Conservation (phyloP, 2,888 invertebrate species). For the Rhopalosiphum nymphaeae region DNA sequence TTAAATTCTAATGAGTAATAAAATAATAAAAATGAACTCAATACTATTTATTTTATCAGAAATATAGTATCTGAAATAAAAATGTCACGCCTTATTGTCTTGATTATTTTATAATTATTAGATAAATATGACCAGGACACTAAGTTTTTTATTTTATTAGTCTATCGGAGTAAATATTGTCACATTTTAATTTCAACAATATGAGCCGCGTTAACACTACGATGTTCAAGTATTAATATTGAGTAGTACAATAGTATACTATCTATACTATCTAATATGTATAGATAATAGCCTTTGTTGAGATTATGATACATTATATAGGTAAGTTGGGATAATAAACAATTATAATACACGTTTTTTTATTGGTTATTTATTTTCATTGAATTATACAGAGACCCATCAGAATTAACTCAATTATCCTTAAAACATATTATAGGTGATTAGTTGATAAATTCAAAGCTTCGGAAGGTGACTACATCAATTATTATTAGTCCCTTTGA, state of each 20-base stretch:
- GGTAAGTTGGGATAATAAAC: background rate
- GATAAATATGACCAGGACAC: background rate
- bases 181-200: background rate
- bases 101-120: background rate
- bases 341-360: background rate
- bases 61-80: background rate
- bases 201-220: background rate
- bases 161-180: background rate
- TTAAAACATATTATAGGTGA: background rate
- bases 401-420: background rate
- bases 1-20: background rate
- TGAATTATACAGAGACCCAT: background rate
- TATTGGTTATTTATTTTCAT: background rate
- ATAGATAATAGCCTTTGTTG: background rate
- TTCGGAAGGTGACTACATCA: background rate
- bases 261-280: too few species aligned
- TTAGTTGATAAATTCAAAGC: background rate
- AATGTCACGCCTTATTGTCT: background rate
- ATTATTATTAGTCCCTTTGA: background rate
- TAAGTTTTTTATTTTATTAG: background rate
- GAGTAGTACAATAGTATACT: background rate
- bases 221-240: background rate
- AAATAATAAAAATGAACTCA: background rate
- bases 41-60: background rate
- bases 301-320: background rate